phyloP scores from a whole-genome alignment of 2,113 vertebrate genomes.

The Hydropotes inermis region DNA sequence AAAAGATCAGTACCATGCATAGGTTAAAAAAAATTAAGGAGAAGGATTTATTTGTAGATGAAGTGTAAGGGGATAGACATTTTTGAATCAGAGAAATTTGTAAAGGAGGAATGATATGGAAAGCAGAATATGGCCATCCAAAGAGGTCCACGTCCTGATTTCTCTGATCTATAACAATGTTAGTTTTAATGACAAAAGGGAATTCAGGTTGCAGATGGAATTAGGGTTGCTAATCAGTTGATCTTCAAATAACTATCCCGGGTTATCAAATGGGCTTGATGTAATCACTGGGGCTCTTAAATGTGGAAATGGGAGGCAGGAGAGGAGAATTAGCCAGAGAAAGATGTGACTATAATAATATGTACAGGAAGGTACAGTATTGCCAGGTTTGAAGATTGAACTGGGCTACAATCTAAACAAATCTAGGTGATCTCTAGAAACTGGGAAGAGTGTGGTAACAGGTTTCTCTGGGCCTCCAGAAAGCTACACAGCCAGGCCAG shows the following conservation, averaged over 20 bases:
- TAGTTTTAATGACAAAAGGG: not conserved
- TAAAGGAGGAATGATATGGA: not conserved
- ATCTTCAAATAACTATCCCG: not conserved
- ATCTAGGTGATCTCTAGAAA: not conserved
- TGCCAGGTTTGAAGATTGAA: not conserved
- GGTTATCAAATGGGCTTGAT: not conserved
- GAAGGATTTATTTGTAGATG: not conserved
- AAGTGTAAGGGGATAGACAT: not conserved
- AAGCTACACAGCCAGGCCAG: too few relatives aligned
- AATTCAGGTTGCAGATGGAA: not conserved
- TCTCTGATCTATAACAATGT: not conserved
- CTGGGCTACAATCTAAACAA: not conserved
- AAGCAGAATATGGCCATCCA: not conserved
- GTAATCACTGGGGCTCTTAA: not conserved
- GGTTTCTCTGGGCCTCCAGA: not conserved
- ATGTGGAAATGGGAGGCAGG: not conserved
- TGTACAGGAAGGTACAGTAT: not conserved
- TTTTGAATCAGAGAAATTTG: not conserved
- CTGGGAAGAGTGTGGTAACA: rapidly evolving
- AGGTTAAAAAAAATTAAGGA: not conserved
- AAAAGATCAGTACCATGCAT: not conserved
- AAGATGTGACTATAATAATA: not conserved
- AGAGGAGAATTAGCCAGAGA: not conserved
- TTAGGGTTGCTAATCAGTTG: not conserved
- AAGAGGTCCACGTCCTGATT: not conserved